A percentile compares a stretch with the other conserved stretches of the same genome.
phyloP scores from a whole-genome alignment of 2,113 vertebrate genomes.

The Anseranas semipalmata region DNA sequence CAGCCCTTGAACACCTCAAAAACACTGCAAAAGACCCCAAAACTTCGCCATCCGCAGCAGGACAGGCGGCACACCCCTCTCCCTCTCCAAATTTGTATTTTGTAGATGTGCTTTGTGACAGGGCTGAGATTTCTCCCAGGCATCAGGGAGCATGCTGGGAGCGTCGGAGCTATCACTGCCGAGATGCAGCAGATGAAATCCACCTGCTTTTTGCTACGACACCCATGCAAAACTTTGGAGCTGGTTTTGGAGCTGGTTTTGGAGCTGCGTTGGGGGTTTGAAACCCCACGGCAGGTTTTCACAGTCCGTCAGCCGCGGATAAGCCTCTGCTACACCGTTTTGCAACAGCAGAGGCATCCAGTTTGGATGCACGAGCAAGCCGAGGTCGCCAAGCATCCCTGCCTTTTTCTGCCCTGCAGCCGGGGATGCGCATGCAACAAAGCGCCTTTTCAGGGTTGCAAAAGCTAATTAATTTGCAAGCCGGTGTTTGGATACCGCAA shows the following conservation, averaged over 20 bases:
- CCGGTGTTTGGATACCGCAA: background rate
- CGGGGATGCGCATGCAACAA: background rate
- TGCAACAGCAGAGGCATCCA: background rate
- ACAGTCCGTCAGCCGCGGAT: too few species aligned
- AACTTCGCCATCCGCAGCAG: background rate
- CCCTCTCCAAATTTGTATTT: background rate
- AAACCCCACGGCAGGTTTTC: background rate
- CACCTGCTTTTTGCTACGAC: background rate
- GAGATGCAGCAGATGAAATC: background rate
- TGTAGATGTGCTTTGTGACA: background rate
- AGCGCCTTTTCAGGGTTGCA: background rate
- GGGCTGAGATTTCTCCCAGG: background rate
- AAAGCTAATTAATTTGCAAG: slow-evolving; percentile 54
- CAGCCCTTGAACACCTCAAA: background rate
- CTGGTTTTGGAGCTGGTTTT: background rate
- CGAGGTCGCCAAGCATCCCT: accelerated
- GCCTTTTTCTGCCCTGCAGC: too few species aligned
- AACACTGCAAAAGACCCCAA: background rate
- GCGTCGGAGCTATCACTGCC: too few species aligned
- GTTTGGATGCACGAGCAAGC: background rate
- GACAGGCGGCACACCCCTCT: background rate
- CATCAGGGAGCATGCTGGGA: too few species aligned
- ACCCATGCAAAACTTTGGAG: background rate
- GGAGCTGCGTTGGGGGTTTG: background rate
- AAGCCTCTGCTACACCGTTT: background rate